phyloP scores from a whole-genome alignment of 2,797 vertebrate species.

The Periophthalmus magnuspinnatus region DNA sequence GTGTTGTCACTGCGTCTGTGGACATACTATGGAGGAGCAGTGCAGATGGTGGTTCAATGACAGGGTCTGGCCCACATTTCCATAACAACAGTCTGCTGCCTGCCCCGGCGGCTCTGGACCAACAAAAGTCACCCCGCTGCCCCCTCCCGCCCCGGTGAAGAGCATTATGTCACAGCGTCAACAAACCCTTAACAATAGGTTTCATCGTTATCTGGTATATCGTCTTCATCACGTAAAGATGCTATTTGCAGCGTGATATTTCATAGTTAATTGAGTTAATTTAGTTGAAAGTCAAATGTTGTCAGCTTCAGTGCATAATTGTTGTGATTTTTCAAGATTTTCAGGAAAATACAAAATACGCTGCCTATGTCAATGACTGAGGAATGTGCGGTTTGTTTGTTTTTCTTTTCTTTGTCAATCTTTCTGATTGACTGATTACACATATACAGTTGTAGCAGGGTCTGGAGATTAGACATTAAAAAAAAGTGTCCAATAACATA shows the following conservation, averaged over 20 bases:
- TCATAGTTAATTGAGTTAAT: neutral
- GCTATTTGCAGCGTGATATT: neutral
- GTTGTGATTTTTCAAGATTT: too few species aligned
- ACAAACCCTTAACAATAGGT: neutral
- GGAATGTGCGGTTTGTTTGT: too few species aligned
- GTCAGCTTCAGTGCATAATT: too few species aligned
- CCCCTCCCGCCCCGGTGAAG: conserved; percentile 14
- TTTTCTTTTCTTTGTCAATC: too few species aligned
- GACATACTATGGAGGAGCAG: conserved; percentile 33
- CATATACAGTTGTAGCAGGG: too few species aligned
- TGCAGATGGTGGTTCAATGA: conserved; percentile 76
- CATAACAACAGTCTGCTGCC: conserved; percentile 74
- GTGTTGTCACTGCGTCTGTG: conserved; percentile 31
- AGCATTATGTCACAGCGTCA: conserved; percentile 14
- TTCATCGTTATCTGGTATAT: neutral
- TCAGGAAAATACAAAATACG: too few species aligned
- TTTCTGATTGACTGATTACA: too few species aligned
- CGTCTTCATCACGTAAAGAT: neutral
- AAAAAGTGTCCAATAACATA: too few species aligned
- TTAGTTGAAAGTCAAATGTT: too few species aligned
- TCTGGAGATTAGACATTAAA: too few species aligned
- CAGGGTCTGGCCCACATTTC: conserved; percentile 66
- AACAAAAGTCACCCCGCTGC: conserved; percentile 44
- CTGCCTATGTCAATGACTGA: too few species aligned
- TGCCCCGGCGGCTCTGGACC: conserved; percentile 37